Base-by-base conservation (phyloP, 2,113 vertebrate species). In the Solea senegalensis region DNA sequence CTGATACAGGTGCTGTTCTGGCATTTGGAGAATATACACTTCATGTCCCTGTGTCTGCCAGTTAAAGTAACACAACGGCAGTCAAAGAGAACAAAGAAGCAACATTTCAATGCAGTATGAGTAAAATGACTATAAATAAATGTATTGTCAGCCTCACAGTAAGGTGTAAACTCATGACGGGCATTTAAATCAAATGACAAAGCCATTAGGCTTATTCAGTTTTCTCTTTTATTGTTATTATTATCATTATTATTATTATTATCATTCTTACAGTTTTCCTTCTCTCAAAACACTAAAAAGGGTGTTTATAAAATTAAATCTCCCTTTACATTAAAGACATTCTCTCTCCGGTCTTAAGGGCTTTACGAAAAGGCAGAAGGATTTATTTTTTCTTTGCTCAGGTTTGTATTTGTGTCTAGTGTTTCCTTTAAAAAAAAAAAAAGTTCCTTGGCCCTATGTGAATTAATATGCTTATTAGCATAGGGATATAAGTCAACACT, bases 401-500 rank as follows among this genome's bases (percentile, higher is more conserved):
- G 40, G 12, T 81, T 68, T 74, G 41, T 69, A 40, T 72, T 41
- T 72, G 44, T 65, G 16, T 65, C 28, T 53, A 5, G 7, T 55
- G 13, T n/a, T 7, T 54, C 72, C 78, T 26, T 45, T 7, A 34
- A 16, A 10, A 12, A 45, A 9, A 8, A 9, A 10, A 12, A 45
- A 9, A 8, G 2, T 81, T 74, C 58, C 43, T 13, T 39, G 39
- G 55, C 67, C 81, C 74, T 80, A n/a, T 83, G 81, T 72, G 82
- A 88, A 91, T 91, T 89, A 90, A 65, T 80, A 68, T 65, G 61
- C 88, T 87, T 88, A 92, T 92, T 91, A 86, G 91, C 91, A 92
- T 92, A 91, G 72, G 87, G 88, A 90, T 91, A 91, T 92, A 91
- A 91, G 90, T 92, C 91, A 91, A 88, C 83, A 82, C 60, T 90